Percentiles rank a stretch among this genome's conserved stretches.
Evolutionary conservation across 2,113 vertebrate species (phyloP).

Genomic region (Seriola dumerili): DNA sequence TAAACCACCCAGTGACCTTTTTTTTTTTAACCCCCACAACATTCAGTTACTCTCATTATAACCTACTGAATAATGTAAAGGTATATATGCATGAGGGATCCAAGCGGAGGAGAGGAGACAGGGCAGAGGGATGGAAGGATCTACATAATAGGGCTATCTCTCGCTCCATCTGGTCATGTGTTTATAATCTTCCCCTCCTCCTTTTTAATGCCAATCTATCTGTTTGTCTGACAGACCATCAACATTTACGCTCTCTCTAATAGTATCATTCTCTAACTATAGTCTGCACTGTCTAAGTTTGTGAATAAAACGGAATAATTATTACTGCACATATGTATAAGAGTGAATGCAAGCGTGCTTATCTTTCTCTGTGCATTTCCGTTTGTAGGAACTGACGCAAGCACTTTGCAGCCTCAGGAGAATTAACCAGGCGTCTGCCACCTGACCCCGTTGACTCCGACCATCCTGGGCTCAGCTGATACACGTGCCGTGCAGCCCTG

Average conservation of each 20-base stretch:
- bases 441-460: conserved; percentile 81
- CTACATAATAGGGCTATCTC: conserved; percentile 80
- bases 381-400: conserved; percentile 48
- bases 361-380: conserved; percentile 42
- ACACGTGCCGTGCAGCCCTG: conserved; percentile 74
- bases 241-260: not conserved
- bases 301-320: too few relatives aligned
- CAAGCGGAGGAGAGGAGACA: conserved; percentile 47
- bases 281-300: not conserved
- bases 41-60: conserved; percentile 79
- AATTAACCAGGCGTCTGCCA: conserved; percentile 87
- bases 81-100: conserved; percentile 74
- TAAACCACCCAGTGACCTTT: conserved; percentile 37
- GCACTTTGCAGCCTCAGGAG: conserved; percentile 75
- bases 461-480: conserved; percentile 81
- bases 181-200: conserved; percentile 74
- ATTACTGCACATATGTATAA: conserved; percentile 8
- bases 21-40: conserved; percentile 28
- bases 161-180: conserved; percentile 80
- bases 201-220: conserved; percentile 54
- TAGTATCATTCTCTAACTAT: not conserved
- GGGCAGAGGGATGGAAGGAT: conserved; percentile 61
- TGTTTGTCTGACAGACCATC: conserved; percentile 54
- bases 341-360: not conserved
- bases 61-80: conserved; percentile 83